Evolutionary conservation across 2,888 invertebrate species (phyloP).

Genomic region (Drosophila mimetica): DNA sequence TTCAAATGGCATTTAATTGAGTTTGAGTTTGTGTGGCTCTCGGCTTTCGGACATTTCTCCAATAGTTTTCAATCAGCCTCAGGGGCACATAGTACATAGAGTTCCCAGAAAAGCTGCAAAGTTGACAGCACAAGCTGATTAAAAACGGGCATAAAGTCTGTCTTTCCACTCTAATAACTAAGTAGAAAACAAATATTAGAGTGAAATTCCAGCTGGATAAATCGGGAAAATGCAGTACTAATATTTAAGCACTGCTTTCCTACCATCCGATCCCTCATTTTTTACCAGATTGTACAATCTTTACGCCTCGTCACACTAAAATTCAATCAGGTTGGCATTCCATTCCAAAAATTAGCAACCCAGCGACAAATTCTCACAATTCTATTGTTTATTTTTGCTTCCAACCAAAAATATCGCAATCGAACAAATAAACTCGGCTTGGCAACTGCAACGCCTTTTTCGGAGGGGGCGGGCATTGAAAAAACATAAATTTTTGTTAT

Average conservation of each 20-base stretch:
- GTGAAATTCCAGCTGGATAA: slow-evolving; percentile 14
- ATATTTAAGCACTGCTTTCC: not conserved
- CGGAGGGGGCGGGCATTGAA: slow-evolving; percentile 3
- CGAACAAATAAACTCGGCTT: slow-evolving; percentile 28
- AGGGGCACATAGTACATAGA: not conserved
- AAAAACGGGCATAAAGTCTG: not conserved
- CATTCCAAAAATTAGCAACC: slow-evolving; percentile 21
- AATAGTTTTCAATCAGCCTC: slow-evolving; percentile 20
- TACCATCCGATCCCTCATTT: not conserved
- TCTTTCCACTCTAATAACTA: slow-evolving; percentile 19
- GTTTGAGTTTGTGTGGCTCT: slow-evolving; percentile 35
- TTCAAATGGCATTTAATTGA: slow-evolving; percentile 70
- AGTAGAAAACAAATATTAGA: slow-evolving; percentile 8
- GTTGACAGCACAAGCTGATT: slow-evolving; percentile 14
- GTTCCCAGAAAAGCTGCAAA: not conserved
- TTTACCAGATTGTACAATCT: slow-evolving; percentile 10
- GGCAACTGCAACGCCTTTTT: slow-evolving; percentile 13
- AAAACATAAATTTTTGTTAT: slow-evolving; percentile 14
- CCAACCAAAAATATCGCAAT: slow-evolving; percentile 23
- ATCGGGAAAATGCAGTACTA: not conserved
- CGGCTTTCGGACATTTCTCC: slow-evolving; percentile 9
- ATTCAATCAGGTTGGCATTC: slow-evolving; percentile 18
- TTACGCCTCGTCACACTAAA: slow-evolving; percentile 21
- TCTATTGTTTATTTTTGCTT: slow-evolving; percentile 25
- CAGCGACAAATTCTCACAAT: slow-evolving; percentile 26